Percentiles rank a stretch among this genome's conserved stretches.
These are phyloP conservation scores for Chanos chanos DNA, from an alignment of 2,797 vertebrate species.

Conservation along the genomic window DNA sequence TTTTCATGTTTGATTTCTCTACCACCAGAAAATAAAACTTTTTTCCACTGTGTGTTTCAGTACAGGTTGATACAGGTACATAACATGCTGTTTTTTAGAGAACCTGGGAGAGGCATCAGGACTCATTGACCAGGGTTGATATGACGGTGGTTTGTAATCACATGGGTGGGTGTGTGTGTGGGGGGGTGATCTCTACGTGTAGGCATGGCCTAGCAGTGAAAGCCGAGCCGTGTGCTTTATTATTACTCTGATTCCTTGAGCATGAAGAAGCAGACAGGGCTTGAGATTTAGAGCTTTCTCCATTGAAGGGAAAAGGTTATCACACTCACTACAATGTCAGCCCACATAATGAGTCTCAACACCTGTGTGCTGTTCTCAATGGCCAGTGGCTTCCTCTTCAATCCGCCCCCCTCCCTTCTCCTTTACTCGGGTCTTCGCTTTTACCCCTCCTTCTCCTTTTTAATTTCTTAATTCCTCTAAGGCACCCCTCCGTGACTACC, in stretches of 20 bases:
- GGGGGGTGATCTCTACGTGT: background rate
- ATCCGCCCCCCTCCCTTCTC: conserved; percentile 15
- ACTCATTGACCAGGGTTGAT: too few relatives aligned
- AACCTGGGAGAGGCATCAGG: too few relatives aligned
- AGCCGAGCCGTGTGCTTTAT: conserved; percentile 20
- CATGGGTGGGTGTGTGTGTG: too few relatives aligned
- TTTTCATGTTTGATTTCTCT: too few relatives aligned
- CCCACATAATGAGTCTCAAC: conserved; percentile 53
- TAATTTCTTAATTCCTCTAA: conserved; percentile 64
- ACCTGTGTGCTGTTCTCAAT: conserved; percentile 50
- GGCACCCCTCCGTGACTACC: conserved; percentile 60
- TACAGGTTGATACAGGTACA: too few relatives aligned
- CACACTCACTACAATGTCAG: conserved; percentile 44
- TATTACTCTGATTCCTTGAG: conserved; percentile 22
- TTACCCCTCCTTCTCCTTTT: conserved; percentile 46
- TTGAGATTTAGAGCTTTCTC: background rate
- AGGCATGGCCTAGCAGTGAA: conserved; percentile 23
- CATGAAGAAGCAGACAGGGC: conserved; percentile 14
- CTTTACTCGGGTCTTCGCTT: conserved; percentile 26
- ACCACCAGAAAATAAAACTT: too few relatives aligned
- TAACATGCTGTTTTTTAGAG: too few relatives aligned
- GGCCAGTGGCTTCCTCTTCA: conserved; percentile 5
- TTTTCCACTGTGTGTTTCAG: too few relatives aligned
- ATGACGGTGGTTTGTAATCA: too few relatives aligned
- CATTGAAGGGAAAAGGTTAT: conserved; percentile 58